A percentile compares a stretch with the other conserved stretches of the same genome.
Evolutionary conservation across 1,140 invertebrate species (phyloP).

Genomic region (Drosophila ohnishii): DNA sequence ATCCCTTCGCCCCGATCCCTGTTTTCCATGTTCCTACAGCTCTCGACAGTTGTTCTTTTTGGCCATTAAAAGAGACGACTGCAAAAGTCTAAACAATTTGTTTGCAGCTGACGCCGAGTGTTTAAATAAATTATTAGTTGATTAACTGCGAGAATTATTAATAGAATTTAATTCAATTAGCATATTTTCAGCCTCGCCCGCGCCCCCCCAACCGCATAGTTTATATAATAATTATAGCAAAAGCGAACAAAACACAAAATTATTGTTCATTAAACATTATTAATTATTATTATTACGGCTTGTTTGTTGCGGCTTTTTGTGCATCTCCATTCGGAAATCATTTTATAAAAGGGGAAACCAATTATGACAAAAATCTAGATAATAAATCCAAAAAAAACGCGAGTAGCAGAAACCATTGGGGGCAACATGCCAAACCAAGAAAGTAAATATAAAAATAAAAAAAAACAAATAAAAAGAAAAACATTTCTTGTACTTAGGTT

Average conservation of each 20-base stretch:
- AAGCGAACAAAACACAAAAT: constrained; percentile 27
- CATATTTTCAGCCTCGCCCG: constrained; percentile 61
- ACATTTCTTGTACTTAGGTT: constrained; percentile 67
- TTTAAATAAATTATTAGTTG: constrained; percentile 58
- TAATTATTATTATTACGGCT: constrained; percentile 68
- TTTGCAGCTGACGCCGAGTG: constrained; percentile 36
- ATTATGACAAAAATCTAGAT: constrained; percentile 56
- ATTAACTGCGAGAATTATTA: constrained; percentile 57
- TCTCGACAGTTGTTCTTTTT: constrained; percentile 22
- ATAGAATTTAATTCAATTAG: constrained; percentile 77
- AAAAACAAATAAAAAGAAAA: not conserved
- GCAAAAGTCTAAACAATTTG: constrained; percentile 27
- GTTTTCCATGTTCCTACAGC: constrained; percentile 24
- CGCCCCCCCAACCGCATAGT: constrained; percentile 39
- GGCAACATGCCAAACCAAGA: constrained; percentile 33
- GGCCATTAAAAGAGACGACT: not conserved
- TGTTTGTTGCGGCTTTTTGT: constrained; percentile 83
- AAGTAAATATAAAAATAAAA: not conserved
- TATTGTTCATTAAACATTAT: constrained; percentile 58
- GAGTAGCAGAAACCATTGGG: constrained; percentile 43
- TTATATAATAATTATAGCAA: constrained; percentile 48
- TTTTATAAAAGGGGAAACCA: constrained; percentile 42
- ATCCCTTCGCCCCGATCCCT: constrained; percentile 14
- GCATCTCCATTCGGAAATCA: constrained; percentile 63
- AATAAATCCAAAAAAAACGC: constrained; percentile 38